These are phyloP conservation scores for Lota lota DNA, from an alignment of 2,113 vertebrate genomes.

Conservation along the genomic window DNA sequence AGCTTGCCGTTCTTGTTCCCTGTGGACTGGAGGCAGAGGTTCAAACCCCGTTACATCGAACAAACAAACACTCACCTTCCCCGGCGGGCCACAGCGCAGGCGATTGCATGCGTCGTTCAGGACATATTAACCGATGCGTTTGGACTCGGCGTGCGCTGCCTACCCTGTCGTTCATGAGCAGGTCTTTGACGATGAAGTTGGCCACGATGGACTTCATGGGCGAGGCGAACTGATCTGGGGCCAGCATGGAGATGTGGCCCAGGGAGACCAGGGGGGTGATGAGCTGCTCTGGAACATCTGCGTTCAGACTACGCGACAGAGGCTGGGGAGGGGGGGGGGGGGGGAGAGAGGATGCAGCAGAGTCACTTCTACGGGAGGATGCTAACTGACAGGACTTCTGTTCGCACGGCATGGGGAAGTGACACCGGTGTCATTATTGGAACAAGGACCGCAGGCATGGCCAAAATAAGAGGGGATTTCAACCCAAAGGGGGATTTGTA, in stretches of 20 bases:
- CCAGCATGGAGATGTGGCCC: slow-evolving; percentile 98
- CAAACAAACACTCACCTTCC: not conserved
- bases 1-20: slow-evolving; percentile 97
- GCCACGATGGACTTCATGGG: slow-evolving; percentile 99
- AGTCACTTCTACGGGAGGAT: not conserved
- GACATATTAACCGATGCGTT: too few species aligned
- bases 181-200: slow-evolving; percentile 98
- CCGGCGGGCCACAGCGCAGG: too few species aligned
- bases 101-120: too few species aligned
- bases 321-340: slow-evolving; percentile 73
- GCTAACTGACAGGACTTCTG: too few species aligned
- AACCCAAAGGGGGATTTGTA: not conserved
- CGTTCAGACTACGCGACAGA: slow-evolving; percentile 96
- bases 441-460: too few species aligned
- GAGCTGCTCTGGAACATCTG: slow-evolving; percentile 95
- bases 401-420: too few species aligned
- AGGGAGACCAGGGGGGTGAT: slow-evolving; percentile 96
- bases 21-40: slow-evolving; percentile 76
- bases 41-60: not conserved
- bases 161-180: slow-evolving; percentile 98
- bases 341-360: slow-evolving; percentile 2
- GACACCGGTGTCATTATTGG: too few species aligned
- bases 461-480: not conserved
- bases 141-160: slow-evolving; percentile 39
- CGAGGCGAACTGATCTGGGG: slow-evolving; percentile 97